Conservation (phyloP, 2,113 vertebrate species). For the Bothrops jararaca region DNA sequence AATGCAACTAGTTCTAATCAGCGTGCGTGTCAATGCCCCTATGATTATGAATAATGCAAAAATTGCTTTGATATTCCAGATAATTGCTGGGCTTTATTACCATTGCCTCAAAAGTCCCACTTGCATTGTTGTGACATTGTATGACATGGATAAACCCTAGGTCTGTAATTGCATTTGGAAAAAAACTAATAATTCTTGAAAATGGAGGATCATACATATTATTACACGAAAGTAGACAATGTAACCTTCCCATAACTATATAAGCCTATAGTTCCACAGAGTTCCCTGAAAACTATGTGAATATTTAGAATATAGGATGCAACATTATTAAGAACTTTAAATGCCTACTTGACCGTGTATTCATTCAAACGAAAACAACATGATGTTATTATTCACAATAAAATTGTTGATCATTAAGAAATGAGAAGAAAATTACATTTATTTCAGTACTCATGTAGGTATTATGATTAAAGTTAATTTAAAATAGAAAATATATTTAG, state of each 20-base stretch:
- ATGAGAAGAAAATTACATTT: not conserved
- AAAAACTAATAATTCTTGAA: not conserved
- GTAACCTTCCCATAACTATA: not conserved
- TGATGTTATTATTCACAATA: not conserved
- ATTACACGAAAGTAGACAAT: constrained; percentile 4
- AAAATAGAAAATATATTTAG: not conserved
- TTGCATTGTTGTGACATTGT: constrained; percentile 30
- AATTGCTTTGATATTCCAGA: constrained; percentile 32
- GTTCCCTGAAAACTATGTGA: not conserved
- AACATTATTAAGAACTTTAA: constrained; percentile 10
- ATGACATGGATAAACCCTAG: constrained; percentile 20
- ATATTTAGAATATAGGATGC: not conserved
- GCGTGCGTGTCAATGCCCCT: constrained; percentile 53
- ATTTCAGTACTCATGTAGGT: not conserved
- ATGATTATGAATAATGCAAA: constrained; percentile 63
- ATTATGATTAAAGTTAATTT: not conserved
- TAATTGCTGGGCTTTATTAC: constrained; percentile 25
- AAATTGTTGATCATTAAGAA: not conserved
- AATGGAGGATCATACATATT: not conserved
- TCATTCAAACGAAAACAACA: not conserved
- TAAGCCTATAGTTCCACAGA: not conserved
- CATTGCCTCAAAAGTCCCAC: constrained; percentile 16
- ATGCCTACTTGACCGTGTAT: not conserved
- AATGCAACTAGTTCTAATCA: constrained; percentile 55
- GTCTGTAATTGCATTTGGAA: constrained; percentile 22